Conservation (phyloP, 1,140 invertebrate species). For the Vanessa atalanta region DNA sequence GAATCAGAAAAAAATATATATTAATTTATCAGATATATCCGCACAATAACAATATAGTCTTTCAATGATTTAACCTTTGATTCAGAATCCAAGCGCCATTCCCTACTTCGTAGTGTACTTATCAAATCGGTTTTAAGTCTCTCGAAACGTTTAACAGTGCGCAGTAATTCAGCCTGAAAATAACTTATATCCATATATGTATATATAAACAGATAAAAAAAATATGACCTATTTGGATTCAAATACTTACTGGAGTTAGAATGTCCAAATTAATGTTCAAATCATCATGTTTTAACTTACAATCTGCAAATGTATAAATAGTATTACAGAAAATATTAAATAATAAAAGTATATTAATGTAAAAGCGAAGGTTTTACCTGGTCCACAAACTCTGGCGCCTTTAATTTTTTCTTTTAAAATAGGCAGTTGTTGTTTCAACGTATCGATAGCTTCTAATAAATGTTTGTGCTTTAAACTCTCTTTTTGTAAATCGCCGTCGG, state of each 20-base stretch:
- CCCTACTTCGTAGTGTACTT: constrained; percentile 77
- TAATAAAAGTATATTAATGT: neutral
- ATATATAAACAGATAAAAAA: neutral
- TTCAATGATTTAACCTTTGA: constrained; percentile 64
- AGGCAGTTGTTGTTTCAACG: constrained; percentile 65
- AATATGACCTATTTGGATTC: neutral
- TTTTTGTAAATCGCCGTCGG: constrained; percentile 63
- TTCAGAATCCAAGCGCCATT: constrained; percentile 79
- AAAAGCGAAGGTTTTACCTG: constrained; percentile 47
- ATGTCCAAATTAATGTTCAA: constrained; percentile 80
- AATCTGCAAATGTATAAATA: constrained; percentile 49
- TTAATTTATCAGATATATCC: neutral
- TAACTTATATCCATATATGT: constrained; percentile 14
- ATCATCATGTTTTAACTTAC: constrained; percentile 78
- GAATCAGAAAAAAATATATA: constrained; percentile 30
- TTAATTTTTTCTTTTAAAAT: constrained; percentile 74
- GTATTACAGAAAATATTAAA: neutral
- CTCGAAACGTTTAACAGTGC: constrained; percentile 78
- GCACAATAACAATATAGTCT: too few species aligned
- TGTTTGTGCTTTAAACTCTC: constrained; percentile 65
- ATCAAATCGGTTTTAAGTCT: constrained; percentile 78
- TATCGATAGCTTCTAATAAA: constrained; percentile 67
- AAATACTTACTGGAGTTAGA: constrained; percentile 74
- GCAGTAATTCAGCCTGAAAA: constrained; percentile 75
- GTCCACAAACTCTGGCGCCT: constrained; percentile 74